Conservation (phyloP, 2,888 invertebrate species). For the Mythimna lalbum region DNA sequence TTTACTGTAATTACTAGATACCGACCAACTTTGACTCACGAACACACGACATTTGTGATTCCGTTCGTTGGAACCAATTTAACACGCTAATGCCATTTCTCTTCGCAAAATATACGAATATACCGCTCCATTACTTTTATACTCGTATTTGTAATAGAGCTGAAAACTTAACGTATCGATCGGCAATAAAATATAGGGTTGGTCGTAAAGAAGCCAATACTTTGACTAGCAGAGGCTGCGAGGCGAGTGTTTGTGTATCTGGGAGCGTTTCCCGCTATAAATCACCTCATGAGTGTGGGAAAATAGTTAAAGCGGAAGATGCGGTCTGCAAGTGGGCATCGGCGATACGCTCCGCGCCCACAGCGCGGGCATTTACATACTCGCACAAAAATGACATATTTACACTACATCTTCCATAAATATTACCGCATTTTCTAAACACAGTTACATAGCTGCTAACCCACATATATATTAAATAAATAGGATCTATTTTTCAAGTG, state of each 20-base stretch:
- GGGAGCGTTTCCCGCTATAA: constrained; percentile 81
- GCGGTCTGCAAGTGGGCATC: constrained; percentile 77
- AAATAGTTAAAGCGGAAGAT: constrained; percentile 80
- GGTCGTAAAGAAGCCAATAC: constrained; percentile 82
- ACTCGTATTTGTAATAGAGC: constrained; percentile 69
- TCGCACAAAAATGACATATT: constrained; percentile 39
- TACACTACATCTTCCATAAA: constrained; percentile 40
- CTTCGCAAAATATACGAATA: constrained; percentile 61
- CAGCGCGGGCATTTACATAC: constrained; percentile 63
- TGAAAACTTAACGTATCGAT: constrained; percentile 79
- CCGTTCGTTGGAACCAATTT: constrained; percentile 61
- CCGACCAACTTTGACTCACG: constrained; percentile 72
- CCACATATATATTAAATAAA: constrained; percentile 25
- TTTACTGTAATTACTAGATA: constrained; percentile 78
- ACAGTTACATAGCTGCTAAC: neutral
- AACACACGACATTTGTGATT: constrained; percentile 74
- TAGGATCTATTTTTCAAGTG: constrained; percentile 46
- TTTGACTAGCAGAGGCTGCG: constrained; percentile 77
- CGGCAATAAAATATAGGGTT: constrained; percentile 81
- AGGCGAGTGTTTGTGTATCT: constrained; percentile 78
- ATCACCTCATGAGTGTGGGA: constrained; percentile 80
- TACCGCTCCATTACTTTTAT: constrained; percentile 57
- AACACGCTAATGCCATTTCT: constrained; percentile 56
- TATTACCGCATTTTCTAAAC: constrained; percentile 29
- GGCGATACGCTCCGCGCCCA: constrained; percentile 72